Conservation (phyloP, 2,113 vertebrate species). For the Muntiacus reevesi region DNA sequence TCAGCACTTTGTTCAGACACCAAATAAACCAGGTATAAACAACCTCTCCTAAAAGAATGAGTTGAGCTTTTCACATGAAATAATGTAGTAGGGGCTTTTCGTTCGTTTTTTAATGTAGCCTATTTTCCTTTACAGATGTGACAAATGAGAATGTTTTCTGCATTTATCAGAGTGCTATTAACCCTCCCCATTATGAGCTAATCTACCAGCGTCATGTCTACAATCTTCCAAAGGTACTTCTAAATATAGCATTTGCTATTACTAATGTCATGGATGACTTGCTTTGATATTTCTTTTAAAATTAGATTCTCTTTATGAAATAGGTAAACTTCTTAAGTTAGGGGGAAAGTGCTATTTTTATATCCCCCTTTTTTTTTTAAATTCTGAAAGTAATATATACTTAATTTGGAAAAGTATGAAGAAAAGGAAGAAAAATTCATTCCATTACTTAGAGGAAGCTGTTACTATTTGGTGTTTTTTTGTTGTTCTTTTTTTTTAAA, state of each 20-base stretch:
- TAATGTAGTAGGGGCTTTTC: rapidly evolving
- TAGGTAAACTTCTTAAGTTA: constrained; percentile 34
- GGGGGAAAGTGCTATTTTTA: neutral
- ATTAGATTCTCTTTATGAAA: constrained; percentile 16
- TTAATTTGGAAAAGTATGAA: constrained; percentile 1
- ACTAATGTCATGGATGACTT: neutral
- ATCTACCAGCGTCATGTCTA: constrained; percentile 93
- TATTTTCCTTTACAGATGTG: constrained; percentile 81
- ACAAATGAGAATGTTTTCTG: constrained; percentile 95
- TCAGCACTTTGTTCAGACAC: constrained; percentile 94
- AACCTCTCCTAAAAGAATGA: rapidly evolving
- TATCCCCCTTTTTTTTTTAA: neutral
- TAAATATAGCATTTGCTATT: neutral
- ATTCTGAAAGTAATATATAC: neutral
- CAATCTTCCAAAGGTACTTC: constrained; percentile 92
- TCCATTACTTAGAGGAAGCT: neutral
- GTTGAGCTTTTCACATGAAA: neutral
- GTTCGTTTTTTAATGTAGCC: neutral
- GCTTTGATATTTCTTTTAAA: constrained; percentile 29
- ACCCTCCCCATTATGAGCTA: constrained; percentile 95
- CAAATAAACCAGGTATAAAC: constrained; percentile 92
- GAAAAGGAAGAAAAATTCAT: constrained; percentile 5
- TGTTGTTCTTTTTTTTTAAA: neutral
- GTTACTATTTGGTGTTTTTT: neutral
- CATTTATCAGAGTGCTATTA: constrained; percentile 93